Base-by-base conservation (phyloP, 2,113 vertebrate species). In the Columba livia region DNA sequence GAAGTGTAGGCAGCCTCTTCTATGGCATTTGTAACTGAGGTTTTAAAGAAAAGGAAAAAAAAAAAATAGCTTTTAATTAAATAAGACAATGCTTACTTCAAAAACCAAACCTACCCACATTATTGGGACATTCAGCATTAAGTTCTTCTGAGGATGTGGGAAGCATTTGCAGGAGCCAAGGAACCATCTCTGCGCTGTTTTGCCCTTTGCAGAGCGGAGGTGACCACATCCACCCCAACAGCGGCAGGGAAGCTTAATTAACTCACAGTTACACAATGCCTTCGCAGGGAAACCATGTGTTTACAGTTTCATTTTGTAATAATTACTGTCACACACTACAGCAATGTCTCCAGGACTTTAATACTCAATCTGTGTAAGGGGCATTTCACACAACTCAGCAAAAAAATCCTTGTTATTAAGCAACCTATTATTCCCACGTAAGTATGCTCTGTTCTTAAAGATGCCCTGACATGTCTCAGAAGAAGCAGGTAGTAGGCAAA, bases 361-460 rank as follows among this genome's bases (percentile, higher is more conserved):
- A 94, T 51, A 73, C 14, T 2, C 56, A 48, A 15, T 57, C 78
- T 70, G 38, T 79, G 65, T 38, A 54, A 90, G 48, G 82, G 71
- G 28, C 51, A 85, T 83, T 96, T 94, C 67, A 94, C 42, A 64
- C 79, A 95, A 84, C 81, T 96, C 94, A 96, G 93, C 62, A 85
- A 79, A 94, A 87, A 64, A 50, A 12, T 65, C 64, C 47, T 14
- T 50, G 60, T 71, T 93, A 83, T 96, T 92, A 93, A 90, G 85
- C 85, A 94, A 78, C 26, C 5, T 77, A 3, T 80, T 90, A 88
- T 73, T 79, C 71, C 71, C 69, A 85, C 10, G 0, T 66, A 57
- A 79, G 67, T 66, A 56, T 13, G 18, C 23, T 47, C 6, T 2
- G 87, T 47, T 40, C 25, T 77, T 88, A 40, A 1, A 93, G 64